Conservation (phyloP, 2,888 invertebrate species). For the Caenorhabditis panamensis region DNA sequence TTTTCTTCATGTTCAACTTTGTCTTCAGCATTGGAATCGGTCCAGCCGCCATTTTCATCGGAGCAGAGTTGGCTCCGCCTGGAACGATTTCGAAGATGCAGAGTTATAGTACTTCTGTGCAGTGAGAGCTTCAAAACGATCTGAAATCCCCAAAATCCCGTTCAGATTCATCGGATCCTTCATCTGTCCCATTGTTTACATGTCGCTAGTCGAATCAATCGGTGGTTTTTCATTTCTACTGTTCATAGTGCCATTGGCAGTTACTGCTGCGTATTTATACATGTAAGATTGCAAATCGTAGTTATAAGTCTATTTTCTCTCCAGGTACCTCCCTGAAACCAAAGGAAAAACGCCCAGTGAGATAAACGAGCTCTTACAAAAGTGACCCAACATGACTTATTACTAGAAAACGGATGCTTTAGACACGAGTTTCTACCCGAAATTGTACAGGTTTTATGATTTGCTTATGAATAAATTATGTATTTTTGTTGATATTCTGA, state of each 20-base stretch:
- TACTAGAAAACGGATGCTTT: constrained; percentile 12
- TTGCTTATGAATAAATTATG: neutral
- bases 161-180: constrained; percentile 75
- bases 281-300: constrained; percentile 23
- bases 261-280: constrained; percentile 69
- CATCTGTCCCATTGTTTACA: constrained; percentile 73
- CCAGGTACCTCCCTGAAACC: constrained; percentile 63
- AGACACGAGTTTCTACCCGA: neutral
- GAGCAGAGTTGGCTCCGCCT: constrained; percentile 73
- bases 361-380: constrained; percentile 47
- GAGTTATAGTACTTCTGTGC: constrained; percentile 55
- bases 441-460: constrained; percentile 14
- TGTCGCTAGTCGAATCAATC: constrained; percentile 62
- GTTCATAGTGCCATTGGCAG: constrained; percentile 71
- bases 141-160: no score
- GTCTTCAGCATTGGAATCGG: constrained; percentile 74
- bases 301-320: constrained; percentile 20
- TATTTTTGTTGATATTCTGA: constrained; percentile 9
- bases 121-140: no score
- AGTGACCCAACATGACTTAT: constrained; percentile 5
- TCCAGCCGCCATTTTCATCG: constrained; percentile 74
- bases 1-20: constrained; percentile 32
- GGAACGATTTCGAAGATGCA: constrained; percentile 62
- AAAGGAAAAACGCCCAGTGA: constrained; percentile 61
- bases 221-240: constrained; percentile 72